Base-by-base conservation (phyloP, 2,888 invertebrate species). In the Cetonia aurata region DNA sequence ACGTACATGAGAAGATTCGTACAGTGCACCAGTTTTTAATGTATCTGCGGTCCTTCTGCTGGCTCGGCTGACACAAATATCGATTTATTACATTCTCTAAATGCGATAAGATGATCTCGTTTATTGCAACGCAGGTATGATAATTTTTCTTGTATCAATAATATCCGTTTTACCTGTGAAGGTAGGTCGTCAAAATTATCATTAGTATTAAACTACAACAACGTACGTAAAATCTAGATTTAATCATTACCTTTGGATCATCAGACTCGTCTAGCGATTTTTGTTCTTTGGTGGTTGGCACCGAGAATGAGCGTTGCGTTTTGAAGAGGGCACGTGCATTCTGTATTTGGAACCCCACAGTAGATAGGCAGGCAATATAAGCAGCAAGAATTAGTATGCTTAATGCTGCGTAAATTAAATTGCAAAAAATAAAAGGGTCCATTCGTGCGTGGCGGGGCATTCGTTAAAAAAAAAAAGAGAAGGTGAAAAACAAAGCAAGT, bases 251-350 rank as follows among this genome's bases (percentile, higher is more conserved):
- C 85, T 87, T 86, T 46, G 82, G 76, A 74, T 86, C 86, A 70
- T 86, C 86, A 71, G 84, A 74, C 71, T 85, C 85, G 76, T 86
- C 85, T 72, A 81, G 80, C 69, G 85, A 55, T 86, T 88, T 81
- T 85, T 90, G 81, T 84, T 93, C 93, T 88, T 95, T 95, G 72
- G 95, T 92, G 48, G 95, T 94, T 75, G 96, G 96, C 86, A 96
- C 94, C 81, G 96, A 96, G 85, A 95, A 95, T 78, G 96, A 96
- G 82, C 96, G 90, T 88, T 95, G 95, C 78, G 95, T 95, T 88
- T 95, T 95, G 87, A 95, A 95, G 87, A 93, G 91, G 88, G 93
- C 91, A 87, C 92, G 88, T 86, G 90, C 90, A 83, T 88, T 85
- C 88, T 87, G 79, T 77, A 79, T 78, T 37, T 55, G 80, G 37